Base-by-base conservation (phyloP, 2,888 invertebrate genomes). In the Aporophyla nigra region DNA sequence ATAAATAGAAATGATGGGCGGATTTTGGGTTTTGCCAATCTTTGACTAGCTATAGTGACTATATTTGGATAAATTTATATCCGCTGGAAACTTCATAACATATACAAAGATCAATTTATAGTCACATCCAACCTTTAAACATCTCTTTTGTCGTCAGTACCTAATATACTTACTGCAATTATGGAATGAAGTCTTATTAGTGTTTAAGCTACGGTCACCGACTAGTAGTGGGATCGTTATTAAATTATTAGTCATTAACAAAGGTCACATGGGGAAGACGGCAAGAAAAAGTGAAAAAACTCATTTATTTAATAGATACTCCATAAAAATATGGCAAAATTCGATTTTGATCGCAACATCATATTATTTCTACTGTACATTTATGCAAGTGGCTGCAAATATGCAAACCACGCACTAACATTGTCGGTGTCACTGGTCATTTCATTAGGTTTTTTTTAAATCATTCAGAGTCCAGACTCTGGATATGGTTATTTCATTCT, bases 341-440 rank as follows among this genome's bases (percentile, higher is more conserved):
- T 54, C 14, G 12, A 43, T 71, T 82, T 59, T 82, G 78, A 58
- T 80, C 67, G 53, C 33, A 46, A 49, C 5, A 19, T 66, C 14
- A 27, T 53, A 53, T 43, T 61, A 65, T 14, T 27, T 66, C 19
- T 62, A 49, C 27, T 49, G 53, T 70, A 61, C 53, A 53, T 56
- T 68, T 21, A 24, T 49, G 6, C 7, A 53, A 24, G 43, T 19
- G 16, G 53, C 16, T 46, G 19, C 46, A 58, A 24, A 59, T 9
- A 12, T 46, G 43, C 43, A 46, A 46, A 46, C 43, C 43, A 46
- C 43, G 10, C 27, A 59, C 61, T 67, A 6, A 73, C 19, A 43
- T 43, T 56, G n/a, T 56, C 14, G 4, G 3, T 46, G 46, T 19
- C 12, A 19, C 10, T 59, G 49, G 16, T 16, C 14, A 71, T 51